Evolutionary conservation across 2,888 invertebrate species (phyloP), one percentile per base, ranked within the genome.

Genomic region (Lepidochrysops patricia): DNA sequence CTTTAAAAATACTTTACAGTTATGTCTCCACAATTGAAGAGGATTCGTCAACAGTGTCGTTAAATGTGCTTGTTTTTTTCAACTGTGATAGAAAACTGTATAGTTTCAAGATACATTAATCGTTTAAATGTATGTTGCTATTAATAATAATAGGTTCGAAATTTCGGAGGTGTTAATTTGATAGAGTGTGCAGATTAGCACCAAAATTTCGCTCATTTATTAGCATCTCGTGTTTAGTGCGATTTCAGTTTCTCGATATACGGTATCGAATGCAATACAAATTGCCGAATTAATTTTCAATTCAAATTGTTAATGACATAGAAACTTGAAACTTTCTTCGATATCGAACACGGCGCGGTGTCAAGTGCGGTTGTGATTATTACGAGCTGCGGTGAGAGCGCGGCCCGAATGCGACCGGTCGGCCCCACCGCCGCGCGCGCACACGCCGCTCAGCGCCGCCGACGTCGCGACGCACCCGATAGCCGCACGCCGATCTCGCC

Each of bases 331-430:
- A 88, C 84, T 88, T 85, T 86, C 84, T 85, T 85, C 76, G 76
- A 74, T 77, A 80, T 82, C 76, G 79, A 79, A 79, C 73, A 75
- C 75, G 75, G 80, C 71, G 78, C 79, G 82, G 88, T 86, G 87
- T 88, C 88, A 88, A 87, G 87, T 86, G 85, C 80, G 85, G 82
- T 84, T 86, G 85, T 80, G 86, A 83, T 84, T 84, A 84, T 80
- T 81, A 81, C 71, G 74, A 77, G 78, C 74, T 72, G 71, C 70
- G 86, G 86, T 80, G 86, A 84, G 85, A 85, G 86, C 78, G 82
- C 81, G 86, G 80, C 86, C 88, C 83, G 84, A 79, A 85, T 86
- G 86, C 84, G 87, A 86, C 87, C 88, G 87, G 87, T 85, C 86
- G 85, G 80, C 84, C 84, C 87, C 86, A 78, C 86, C 79, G 82